Percentiles rank a stretch among this genome's conserved stretches.
phyloP scores from a whole-genome alignment of 2,888 invertebrate species.

The Leistus spinibarbis region DNA sequence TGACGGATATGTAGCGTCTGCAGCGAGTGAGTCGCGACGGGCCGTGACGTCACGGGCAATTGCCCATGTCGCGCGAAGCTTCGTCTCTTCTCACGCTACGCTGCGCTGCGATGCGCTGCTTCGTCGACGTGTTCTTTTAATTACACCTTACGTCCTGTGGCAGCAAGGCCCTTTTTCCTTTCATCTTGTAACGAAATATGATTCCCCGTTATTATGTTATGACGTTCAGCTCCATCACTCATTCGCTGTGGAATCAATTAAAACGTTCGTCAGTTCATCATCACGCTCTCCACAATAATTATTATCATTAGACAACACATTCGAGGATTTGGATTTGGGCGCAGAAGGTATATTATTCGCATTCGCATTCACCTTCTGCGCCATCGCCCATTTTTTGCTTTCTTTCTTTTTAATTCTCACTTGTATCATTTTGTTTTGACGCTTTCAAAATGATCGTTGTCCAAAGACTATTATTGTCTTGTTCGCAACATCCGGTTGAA shows the following conservation, averaged over 20 bases:
- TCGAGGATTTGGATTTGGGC: too few species aligned
- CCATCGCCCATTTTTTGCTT: neutral
- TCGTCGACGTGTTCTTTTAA: slow-evolving; percentile 21
- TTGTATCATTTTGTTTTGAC: neutral
- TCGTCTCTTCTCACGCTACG: neutral
- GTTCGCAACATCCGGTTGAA: too few species aligned
- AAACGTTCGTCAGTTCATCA: slow-evolving; percentile 24
- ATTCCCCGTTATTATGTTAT: slow-evolving; percentile 39
- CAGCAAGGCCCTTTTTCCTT: neutral
- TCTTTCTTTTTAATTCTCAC: neutral
- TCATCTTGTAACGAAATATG: slow-evolving; percentile 33
- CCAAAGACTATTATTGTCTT: too few species aligned
- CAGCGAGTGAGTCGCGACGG: slow-evolving; percentile 22
- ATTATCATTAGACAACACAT: slow-evolving; percentile 24
- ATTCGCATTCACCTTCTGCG: neutral
- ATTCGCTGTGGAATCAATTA: slow-evolving; percentile 38
- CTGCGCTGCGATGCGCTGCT: neutral
- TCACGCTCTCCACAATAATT: slow-evolving; percentile 33
- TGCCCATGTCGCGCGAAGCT: slow-evolving; percentile 27
- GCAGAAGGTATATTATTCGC: neutral
- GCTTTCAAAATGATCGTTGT: neutral
- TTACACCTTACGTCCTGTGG: slow-evolving; percentile 17
- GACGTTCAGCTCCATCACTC: slow-evolving; percentile 26
- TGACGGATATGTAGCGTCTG: neutral
- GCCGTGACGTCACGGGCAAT: slow-evolving; percentile 34